Base-by-base conservation (phyloP, 2,888 invertebrate species). In the Halictus quadricinctus region DNA sequence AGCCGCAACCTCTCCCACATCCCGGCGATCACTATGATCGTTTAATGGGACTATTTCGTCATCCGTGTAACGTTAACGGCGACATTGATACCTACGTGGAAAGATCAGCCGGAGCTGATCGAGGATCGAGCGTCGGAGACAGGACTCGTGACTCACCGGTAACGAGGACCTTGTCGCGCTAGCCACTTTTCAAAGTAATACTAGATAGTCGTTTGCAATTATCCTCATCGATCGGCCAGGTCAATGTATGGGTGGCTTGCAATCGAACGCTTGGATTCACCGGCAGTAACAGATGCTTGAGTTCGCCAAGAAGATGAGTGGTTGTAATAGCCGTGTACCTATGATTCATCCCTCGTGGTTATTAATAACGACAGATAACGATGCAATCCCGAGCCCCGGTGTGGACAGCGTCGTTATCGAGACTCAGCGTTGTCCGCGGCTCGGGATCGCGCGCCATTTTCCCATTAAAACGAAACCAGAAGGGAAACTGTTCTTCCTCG, bases 141-240 rank as follows among this genome's bases (percentile, higher is more conserved):
- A 50, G 76, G 78, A 80, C 64, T 78, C 79, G 82, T 87, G 88
- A 89, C 70, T 89, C 89, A 89, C 76, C 64, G 72, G n/a, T 43
- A 72, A 13, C 18, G 58, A 50, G 79, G 72, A 79, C 70, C 78
- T 85, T 81, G 73, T 79, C 79, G 41, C 73, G 73, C 58, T 5
- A 41, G 69, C 75, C 54, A 50, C 54, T 83, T 84, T 81, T 54
- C 64, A 54, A 43, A 58, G 73, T 46, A 74, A 84, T 66, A 48
- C 36, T 69, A 69, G 76, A 60, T 73, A 72, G 66, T 18, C 36
- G 66, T 41, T 15, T 72, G 84, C 70, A 88, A 88, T 87, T 83
- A 88, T 79, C 64, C 15, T 36, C 60, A 36, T 64, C 21, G 76
- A 25, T 54, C 21, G 74, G 29, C 48, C 66, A 66, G 70, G 70